Evolutionary conservation across 2,113 vertebrate genomes (phyloP), one percentile per base, ranked within the genome.

Genomic region (Holacanthus passer): DNA sequence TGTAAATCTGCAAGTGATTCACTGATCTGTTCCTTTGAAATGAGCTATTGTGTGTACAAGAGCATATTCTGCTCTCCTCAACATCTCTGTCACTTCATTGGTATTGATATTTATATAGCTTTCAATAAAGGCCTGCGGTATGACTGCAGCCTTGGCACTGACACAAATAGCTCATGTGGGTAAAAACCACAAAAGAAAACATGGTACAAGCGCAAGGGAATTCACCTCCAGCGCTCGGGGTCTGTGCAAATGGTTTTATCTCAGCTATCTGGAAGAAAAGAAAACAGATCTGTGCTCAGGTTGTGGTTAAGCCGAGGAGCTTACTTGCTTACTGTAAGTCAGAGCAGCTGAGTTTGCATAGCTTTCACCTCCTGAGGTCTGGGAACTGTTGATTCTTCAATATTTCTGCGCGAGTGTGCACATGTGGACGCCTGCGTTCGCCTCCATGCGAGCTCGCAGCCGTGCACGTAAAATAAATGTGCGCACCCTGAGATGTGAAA

Each of bases 321-420:
- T 91, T 85, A 82, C 79, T 88, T 85, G 81, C 78, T 88, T 73
- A 87, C 72, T 82, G 78, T 83, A 89, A 88, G 79, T 84, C 81
- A 77, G 73, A 88, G 87, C 75, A 88, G 92, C 91, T 92, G 91
- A 88, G 88, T 89, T 80, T 83, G 90, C 89, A 93, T 50, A 85
- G 70, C 81, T 37, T 79, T 74, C 83, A 81, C 66, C 82, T 86
- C 81, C 77, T 14, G 87, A 85, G 77, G 83, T 81, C 50, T 83
- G 82, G 68, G 83, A 90, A 91, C 81, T 89, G 92, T 91, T 88
- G 87, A 88, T 88, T 90, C 83, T 84, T 85, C 87, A 80, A 69
- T 83, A 84, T 91, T 88, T 79, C 31, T 79, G 37, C 24, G 43
- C 29, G 50, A 24, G 43, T 62, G 63, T 81, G 76, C 45, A 72